Conservation (phyloP, 2,888 invertebrate genomes). For the Leucophenga maculata region DNA sequence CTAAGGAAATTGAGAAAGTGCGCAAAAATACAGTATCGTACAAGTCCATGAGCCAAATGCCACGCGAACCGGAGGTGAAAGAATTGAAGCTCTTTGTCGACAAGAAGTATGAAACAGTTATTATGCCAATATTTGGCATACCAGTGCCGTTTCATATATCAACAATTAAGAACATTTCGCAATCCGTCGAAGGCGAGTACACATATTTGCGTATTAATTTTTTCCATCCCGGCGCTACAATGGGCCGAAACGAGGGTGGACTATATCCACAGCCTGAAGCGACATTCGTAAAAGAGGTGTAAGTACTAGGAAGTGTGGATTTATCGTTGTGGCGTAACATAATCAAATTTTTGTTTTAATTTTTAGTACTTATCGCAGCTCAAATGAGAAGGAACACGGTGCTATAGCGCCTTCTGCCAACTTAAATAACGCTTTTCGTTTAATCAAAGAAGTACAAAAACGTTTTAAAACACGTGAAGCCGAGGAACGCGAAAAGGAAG, state of each 20-base stretch:
- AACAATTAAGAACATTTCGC: constrained; percentile 98
- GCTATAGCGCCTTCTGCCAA: constrained; percentile 96
- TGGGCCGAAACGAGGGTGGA: constrained; percentile 93
- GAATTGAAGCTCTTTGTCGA: constrained; percentile 96
- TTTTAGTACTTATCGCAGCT: constrained; percentile 92
- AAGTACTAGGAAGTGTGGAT: constrained; percentile 71
- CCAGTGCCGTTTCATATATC: constrained; percentile 99
- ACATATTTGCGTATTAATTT: constrained; percentile 98
- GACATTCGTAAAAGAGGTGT: constrained; percentile 98
- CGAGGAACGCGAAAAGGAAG: constrained; percentile 98
- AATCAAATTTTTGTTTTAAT: background rate
- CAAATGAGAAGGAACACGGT: constrained; percentile 97
- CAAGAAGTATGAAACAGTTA: constrained; percentile 98
- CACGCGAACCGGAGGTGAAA: constrained; percentile 92
- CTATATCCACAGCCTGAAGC: constrained; percentile 95
- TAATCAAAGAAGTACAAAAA: constrained; percentile 99
- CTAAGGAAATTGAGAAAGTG: constrained; percentile 89
- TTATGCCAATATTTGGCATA: constrained; percentile 95
- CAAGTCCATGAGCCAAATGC: constrained; percentile 92
- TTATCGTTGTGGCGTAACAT: background rate
- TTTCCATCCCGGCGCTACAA: constrained; percentile 97
- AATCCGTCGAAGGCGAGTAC: constrained; percentile 97
- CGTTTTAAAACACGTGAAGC: constrained; percentile 98
- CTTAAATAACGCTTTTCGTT: constrained; percentile 94
- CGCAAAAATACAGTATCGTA: constrained; percentile 96